These are phyloP conservation scores for Octomys mimax DNA, from an alignment of 2,797 vertebrate genomes.

Conservation along the genomic window DNA sequence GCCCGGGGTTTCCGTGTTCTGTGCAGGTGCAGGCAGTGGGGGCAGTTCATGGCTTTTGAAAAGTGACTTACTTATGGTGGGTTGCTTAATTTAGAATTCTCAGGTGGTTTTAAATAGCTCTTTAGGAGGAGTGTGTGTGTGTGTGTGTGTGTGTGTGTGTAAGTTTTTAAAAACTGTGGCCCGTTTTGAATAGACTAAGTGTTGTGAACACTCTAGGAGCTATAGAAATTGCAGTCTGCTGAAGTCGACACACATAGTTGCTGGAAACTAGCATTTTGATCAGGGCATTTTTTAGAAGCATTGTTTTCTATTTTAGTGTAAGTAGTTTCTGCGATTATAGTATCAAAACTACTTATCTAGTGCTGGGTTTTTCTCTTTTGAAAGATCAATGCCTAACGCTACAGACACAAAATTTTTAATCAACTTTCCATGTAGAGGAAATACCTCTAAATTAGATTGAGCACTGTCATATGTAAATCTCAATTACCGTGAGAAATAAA, in stretches of 20 bases:
- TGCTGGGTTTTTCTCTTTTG: background rate
- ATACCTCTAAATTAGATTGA: background rate
- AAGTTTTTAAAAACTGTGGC: background rate
- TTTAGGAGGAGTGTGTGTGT: background rate
- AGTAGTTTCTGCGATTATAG: background rate
- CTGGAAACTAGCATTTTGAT: conserved; percentile 24
- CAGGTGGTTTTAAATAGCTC: conserved; percentile 57
- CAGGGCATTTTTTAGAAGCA: background rate
- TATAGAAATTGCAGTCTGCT: background rate
- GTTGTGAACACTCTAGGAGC: background rate
- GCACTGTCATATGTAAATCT: conserved; percentile 24
- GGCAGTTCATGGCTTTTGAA: conserved; percentile 6
- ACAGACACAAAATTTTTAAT: background rate
- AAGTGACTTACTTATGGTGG: conserved; percentile 56
- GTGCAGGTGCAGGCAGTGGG: background rate
- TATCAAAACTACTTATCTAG: background rate
- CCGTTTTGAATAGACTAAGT: conserved; percentile 57
- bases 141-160: background rate
- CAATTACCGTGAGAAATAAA: background rate
- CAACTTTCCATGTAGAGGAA: conserved; percentile 54
- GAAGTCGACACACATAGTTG: conserved; percentile 36
- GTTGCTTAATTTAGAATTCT: conserved; percentile 67
- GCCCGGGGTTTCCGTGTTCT: conserved; percentile 26
- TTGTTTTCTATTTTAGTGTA: background rate
- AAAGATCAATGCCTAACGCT: conserved; percentile 9